phyloP scores from a whole-genome alignment of 2,888 invertebrate species.

The Cheilosia impressa region DNA sequence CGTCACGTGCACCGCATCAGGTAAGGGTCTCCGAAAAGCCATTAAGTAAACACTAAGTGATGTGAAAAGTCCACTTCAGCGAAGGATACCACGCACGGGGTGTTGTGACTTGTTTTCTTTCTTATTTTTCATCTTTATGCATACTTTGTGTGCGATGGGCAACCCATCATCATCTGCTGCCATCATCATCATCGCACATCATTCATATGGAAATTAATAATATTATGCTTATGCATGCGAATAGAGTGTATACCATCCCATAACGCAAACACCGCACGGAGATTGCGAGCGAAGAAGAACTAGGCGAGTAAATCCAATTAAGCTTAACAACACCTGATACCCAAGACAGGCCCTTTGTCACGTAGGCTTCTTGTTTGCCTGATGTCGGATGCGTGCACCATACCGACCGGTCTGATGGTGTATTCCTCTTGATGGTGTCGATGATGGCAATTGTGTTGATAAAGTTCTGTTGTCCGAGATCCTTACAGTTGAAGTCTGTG shows the following conservation, averaged over 20 bases:
- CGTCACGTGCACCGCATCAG: neutral
- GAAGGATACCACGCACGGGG: slow-evolving; percentile 20
- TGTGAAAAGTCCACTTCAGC: slow-evolving; percentile 23
- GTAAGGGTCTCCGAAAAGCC: slow-evolving; percentile 10
- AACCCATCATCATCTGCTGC: slow-evolving; percentile 40
- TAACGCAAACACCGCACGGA: slow-evolving; percentile 44
- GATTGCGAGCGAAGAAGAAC: slow-evolving; percentile 51
- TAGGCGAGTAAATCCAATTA: slow-evolving; percentile 72
- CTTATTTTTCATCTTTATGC: slow-evolving; percentile 23
- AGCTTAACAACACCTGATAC: slow-evolving; percentile 74
- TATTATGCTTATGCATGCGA: slow-evolving; percentile 66
- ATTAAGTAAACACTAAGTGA: slow-evolving; percentile 16
- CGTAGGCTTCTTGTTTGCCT: slow-evolving; percentile 60
- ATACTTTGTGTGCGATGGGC: slow-evolving; percentile 44
- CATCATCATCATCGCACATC: slow-evolving; percentile 68
- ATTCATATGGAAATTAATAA: slow-evolving; percentile 73
- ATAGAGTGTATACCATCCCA: slow-evolving; percentile 22
- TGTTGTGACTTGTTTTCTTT: neutral
- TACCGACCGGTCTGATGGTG: slow-evolving; percentile 19
- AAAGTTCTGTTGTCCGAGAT: slow-evolving; percentile 47
- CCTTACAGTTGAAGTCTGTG: slow-evolving; percentile 15
- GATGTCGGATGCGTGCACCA: slow-evolving; percentile 27
- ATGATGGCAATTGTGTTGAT: slow-evolving; percentile 24
- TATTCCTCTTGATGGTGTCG: slow-evolving; percentile 21
- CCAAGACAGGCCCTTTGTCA: slow-evolving; percentile 70